Conservation (phyloP, 2,113 vertebrate genomes). For the Chunga burmeisteri region DNA sequence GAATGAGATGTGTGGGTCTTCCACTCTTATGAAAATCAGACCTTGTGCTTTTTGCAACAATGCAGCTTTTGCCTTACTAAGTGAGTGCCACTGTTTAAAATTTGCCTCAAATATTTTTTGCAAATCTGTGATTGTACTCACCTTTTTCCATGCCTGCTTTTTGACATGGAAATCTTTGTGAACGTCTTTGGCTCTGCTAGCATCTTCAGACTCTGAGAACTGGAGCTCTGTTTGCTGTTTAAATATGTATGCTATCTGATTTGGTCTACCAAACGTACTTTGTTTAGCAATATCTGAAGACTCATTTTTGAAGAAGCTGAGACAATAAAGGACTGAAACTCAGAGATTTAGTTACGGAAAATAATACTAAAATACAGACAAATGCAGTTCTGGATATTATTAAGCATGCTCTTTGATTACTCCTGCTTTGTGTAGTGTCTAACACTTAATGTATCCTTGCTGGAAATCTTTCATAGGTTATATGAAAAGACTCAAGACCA, state of each 20-base stretch:
- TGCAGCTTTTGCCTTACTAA: not conserved
- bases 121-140: not conserved
- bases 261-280: not conserved
- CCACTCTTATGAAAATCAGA: not conserved
- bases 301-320: not conserved
- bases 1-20: not conserved
- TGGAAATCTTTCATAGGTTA: conserved; percentile 72
- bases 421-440: not conserved
- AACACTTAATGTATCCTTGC: not conserved
- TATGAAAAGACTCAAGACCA: conserved; percentile 74
- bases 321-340: not conserved
- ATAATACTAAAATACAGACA: not conserved
- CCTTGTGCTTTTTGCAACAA: not conserved
- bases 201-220: not conserved
- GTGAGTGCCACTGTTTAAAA: not conserved
- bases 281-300: not conserved
- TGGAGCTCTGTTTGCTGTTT: not conserved
- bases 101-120: not conserved
- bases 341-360: not conserved
- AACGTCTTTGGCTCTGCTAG: not conserved
- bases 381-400: not conserved
- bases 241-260: not conserved
- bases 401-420: not conserved
- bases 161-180: not conserved
- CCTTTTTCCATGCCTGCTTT: not conserved